phyloP scores from a whole-genome alignment of 2,797 vertebrate species.

The Myotis findleyi region DNA sequence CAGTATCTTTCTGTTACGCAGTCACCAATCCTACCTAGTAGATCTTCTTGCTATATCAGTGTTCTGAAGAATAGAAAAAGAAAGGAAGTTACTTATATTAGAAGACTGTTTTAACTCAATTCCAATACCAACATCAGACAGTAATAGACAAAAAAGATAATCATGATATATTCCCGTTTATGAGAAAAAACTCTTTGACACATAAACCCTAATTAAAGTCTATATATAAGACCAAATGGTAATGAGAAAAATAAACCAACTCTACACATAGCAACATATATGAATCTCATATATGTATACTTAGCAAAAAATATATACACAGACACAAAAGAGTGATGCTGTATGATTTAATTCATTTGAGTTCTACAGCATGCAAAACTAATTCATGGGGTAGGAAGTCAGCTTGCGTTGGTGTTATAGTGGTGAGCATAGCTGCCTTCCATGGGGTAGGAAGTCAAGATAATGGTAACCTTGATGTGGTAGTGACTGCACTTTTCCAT shows the following conservation, averaged over 20 bases:
- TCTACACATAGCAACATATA: neutral
- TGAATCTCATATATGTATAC: neutral
- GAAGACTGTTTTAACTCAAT: neutral
- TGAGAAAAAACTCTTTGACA: neutral
- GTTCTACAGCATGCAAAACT: neutral
- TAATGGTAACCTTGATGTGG: neutral
- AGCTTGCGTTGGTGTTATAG: neutral
- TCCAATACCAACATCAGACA: neutral
- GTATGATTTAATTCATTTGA: neutral
- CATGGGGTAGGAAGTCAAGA: neutral
- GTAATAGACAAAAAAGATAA: neutral
- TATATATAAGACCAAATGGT: neutral
- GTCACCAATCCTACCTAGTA: neutral
- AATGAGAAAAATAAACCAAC: neutral
- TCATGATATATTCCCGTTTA: neutral
- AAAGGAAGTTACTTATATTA: neutral
- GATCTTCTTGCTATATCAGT: neutral
- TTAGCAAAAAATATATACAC: neutral
- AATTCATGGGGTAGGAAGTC: neutral
- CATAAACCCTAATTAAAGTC: neutral
- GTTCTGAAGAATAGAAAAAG: neutral
- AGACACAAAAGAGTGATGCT: neutral
- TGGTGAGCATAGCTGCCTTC: too few species aligned
- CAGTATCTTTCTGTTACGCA: neutral
- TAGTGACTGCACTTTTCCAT: neutral